Conservation (phyloP, 2,888 invertebrate genomes). For the Apodemia duryi region DNA sequence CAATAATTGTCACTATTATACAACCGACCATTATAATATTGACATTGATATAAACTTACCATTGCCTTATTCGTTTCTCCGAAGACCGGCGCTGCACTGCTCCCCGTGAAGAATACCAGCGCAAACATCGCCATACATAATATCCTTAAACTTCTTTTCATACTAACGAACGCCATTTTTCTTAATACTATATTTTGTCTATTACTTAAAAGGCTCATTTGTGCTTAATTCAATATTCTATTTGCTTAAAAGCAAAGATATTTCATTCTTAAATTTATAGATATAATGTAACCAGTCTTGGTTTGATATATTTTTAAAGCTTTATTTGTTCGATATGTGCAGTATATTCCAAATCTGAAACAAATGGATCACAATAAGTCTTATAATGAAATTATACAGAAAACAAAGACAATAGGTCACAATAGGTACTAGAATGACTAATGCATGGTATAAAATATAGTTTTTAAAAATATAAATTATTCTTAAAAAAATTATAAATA, state of each 20-base stretch:
- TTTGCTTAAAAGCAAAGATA: constrained; percentile 42
- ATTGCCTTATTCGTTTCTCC: constrained; percentile 66
- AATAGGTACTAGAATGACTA: no score
- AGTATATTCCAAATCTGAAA: constrained; percentile 50
- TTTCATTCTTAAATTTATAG: constrained; percentile 45
- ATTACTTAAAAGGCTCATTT: constrained; percentile 52
- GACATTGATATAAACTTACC: constrained; percentile 47
- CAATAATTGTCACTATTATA: no score
- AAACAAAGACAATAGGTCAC: no score
- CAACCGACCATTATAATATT: no score
- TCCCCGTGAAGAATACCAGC: constrained; percentile 54
- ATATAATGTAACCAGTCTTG: constrained; percentile 43
- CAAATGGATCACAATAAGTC: constrained; percentile 38
- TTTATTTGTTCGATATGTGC: constrained; percentile 34
- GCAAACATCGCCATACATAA: constrained; percentile 50
- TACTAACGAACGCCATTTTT: constrained; percentile 56
- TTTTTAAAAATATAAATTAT: no score
- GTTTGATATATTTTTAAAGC: constrained; percentile 45
- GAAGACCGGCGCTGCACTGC: constrained; percentile 65
- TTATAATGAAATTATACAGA: not conserved
- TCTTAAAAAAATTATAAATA: no score
- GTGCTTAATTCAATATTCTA: constrained; percentile 48
- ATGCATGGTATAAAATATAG: no score
- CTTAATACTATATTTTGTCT: constrained; percentile 37
- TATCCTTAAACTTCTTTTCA: constrained; percentile 55